Base-by-base conservation (phyloP, 2,888 invertebrate genomes). In the Morpho achilles region DNA sequence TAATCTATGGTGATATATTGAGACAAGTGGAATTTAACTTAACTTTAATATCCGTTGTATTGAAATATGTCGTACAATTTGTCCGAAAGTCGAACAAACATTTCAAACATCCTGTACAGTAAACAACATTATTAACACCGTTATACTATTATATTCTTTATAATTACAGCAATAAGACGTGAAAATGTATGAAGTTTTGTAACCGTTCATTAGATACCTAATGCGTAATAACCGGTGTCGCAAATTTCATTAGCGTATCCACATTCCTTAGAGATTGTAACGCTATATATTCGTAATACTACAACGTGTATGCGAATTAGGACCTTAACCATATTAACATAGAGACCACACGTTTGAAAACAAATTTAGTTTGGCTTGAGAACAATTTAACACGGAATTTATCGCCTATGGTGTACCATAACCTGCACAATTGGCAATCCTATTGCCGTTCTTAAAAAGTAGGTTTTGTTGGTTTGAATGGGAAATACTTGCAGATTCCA, bases 371-470 rank as follows among this genome's bases (percentile, higher is more conserved):
- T 41, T 50, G 7, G 45, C 41, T 49, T 52, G 23, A 42, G 22
- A 6, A 62, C 54, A 62, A 60, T 56, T 55, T 56, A 56, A 7
- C 47, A 43, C 40, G 22, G 22, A 54, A 56, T 63, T 63, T 59
- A 63, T 55, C n/a, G 60, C 55, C 46, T 51, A 56, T 54, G 49
- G 60, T 53, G 42, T 62, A 64, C 64, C 63, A 68, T 68, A 67
- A 66, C 59, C 62, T 67, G 61, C 65, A 65, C 59, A 61, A 69
- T 69, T 69, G 69, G 67, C 64, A 65, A 63, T 56, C 57, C 64
- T 60, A 67, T 67, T 69, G 68, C 65, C 56, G 63, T 59, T 66
- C 65, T 64, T 58, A 62, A 62, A 65, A 55, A 51, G 50, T 60
- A 53, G 62, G 56, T 58, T 63, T 64, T 32, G 55, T 54, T 54